These are phyloP conservation scores for Cyclargus thomasi DNA, from an alignment of 1,140 invertebrate genomes.

Conservation along the genomic window DNA sequence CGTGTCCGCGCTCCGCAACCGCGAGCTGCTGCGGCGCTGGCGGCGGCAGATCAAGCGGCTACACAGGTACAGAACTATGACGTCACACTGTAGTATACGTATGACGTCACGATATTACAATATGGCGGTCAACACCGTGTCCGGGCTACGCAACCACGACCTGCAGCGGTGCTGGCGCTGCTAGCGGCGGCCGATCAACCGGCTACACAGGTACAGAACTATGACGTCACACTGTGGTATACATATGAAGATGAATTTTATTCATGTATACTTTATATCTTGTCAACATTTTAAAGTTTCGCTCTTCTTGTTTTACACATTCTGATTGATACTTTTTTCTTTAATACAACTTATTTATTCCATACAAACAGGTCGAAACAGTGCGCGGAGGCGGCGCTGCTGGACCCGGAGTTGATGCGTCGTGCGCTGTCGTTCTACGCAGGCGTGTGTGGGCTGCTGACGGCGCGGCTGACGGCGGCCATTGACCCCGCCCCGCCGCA, in stretches of 20 bases:
- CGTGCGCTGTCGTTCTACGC: conserved; percentile 91
- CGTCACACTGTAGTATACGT: background rate
- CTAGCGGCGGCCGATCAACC: conserved; percentile 87
- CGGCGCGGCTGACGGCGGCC: conserved; percentile 58
- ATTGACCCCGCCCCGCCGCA: conserved; percentile 11
- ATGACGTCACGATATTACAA: too few relatives aligned
- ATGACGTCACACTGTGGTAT: background rate
- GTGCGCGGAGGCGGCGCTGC: conserved; percentile 90
- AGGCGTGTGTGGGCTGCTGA: conserved; percentile 86
- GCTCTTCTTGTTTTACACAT: too few relatives aligned
- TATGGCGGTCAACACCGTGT: conserved; percentile 76
- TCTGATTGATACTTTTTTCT: too few relatives aligned
- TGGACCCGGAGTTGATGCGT: conserved; percentile 87
- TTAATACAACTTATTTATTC: too few relatives aligned
- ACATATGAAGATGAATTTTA: too few relatives aligned
- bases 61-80: conserved; percentile 72
- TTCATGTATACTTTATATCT: too few relatives aligned
- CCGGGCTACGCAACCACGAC: conserved; percentile 86
- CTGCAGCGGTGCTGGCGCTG: conserved; percentile 91
- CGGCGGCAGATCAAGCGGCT: conserved; percentile 86
- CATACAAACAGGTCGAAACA: conserved; percentile 80
- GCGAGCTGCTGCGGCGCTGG: conserved; percentile 90
- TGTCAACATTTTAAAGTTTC: too few relatives aligned
- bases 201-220: conserved; percentile 78
- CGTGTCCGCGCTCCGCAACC: conserved; percentile 85